Base-by-base conservation (phyloP, 2,113 vertebrate species). In the Hydropotes inermis region DNA sequence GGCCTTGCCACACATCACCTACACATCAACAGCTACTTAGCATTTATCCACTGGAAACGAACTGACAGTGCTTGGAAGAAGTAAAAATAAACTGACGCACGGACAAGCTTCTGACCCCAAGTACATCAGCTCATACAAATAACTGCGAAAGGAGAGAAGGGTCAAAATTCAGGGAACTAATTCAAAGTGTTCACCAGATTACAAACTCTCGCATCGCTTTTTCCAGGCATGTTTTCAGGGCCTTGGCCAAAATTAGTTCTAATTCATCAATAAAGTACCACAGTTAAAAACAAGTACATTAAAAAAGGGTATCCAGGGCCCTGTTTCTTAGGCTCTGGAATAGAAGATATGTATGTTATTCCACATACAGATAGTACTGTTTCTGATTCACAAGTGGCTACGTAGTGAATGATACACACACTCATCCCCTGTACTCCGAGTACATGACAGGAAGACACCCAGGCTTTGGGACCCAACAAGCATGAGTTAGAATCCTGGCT, bases 211-310 rank as follows among this genome's bases (percentile, higher is more conserved):
- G 15, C 61, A 39, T 47, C 54, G 36, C 27, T 50, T 64, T 54
- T 50, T 45, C 39, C 78, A 45, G 11, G 47, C 52, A 76, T 14
- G 54, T 67, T 87, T 92, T 88, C 64, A 83, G 47, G 61, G 21
- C 61, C 87, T 58, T 89, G 39, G 95, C 50, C 57, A 97, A 85
- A 87, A 74, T 94, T 67, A 91, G 45, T n/a, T 54, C 64, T 95
- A 90, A 83, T 54, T 28, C 50, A 76, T 70, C 88, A 81, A 81
- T 54, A 91, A 97, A 79, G 82, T 60, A 60, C n/a, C 47, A 36
- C 28, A 61, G 5, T 74, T 70, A 57, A 97, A 94, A 91, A 43
- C 8, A 58, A 78, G 43, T 39, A 50, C 27, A 86, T 52, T 39
- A 27, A 92, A 88, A 60, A 9, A 61, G 14, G 57, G 16, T 27